Evolutionary conservation across 35 echinoderm and acorn worm species (phyloP).

Genomic region (Anneissia japonica): DNA sequence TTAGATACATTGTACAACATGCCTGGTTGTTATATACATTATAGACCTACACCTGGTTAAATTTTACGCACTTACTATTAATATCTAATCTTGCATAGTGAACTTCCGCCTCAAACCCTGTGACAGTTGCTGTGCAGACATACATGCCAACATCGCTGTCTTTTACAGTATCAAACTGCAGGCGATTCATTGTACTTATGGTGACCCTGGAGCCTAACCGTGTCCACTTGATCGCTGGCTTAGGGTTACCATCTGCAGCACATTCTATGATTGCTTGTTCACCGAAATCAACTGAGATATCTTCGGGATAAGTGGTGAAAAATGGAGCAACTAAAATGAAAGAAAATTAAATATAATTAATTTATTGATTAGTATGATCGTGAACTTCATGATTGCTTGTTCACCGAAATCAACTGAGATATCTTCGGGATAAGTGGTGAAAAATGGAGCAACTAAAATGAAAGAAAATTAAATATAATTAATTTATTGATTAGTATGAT

Average conservation of each 20-base stretch:
- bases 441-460: slow-evolving; percentile 68
- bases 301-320: slow-evolving; percentile 47
- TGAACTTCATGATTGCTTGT: slow-evolving; percentile 56
- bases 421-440: slow-evolving; percentile 42
- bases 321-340: slow-evolving; percentile 59
- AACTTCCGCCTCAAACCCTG: slow-evolving; percentile 54
- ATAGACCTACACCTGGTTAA: no score
- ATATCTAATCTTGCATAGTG: slow-evolving; percentile 57
- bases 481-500: no score
- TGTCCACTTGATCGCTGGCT: slow-evolving; percentile 82
- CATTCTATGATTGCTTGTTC: slow-evolving; percentile 60
- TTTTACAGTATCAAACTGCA: slow-evolving; percentile 76
- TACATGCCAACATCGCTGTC: slow-evolving; percentile 59
- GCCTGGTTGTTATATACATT: no score
- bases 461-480: no score
- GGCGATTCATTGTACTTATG: slow-evolving; percentile 70
- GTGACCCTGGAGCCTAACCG: slow-evolving; percentile 67
- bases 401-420: slow-evolving; percentile 66
- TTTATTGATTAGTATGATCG: no score
- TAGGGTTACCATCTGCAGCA: slow-evolving; percentile 74
- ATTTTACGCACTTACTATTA: slow-evolving; percentile 51
- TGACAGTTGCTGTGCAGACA: slow-evolving; percentile 51
- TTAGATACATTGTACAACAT: no score
- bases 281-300: slow-evolving; percentile 59
- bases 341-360: no score